Percentiles rank a stretch among this genome's conserved stretches.
Evolutionary conservation across 2,888 invertebrate species (phyloP).

Genomic region (Lasioglossum zephyrum): DNA sequence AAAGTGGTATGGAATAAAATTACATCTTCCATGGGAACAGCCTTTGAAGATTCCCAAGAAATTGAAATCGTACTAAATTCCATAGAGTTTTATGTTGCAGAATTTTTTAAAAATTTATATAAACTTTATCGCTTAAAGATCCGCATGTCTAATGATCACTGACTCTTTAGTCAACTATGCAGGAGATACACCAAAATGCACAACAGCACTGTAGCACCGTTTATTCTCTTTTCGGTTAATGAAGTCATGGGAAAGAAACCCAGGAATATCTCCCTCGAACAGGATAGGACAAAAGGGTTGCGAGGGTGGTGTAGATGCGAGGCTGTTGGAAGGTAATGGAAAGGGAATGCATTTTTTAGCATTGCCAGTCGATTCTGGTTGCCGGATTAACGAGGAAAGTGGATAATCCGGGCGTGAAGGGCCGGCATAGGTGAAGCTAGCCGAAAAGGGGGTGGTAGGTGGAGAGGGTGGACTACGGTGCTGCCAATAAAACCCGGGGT

Average conservation of each 20-base stretch:
- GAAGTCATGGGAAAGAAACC: not conserved
- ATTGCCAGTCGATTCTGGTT: constrained; percentile 47
- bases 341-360: constrained; percentile 68
- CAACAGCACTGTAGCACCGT: not conserved
- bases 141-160: too few species aligned
- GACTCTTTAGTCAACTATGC: too few species aligned
- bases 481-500: constrained; percentile 78
- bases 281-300: not conserved
- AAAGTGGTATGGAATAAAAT: too few species aligned
- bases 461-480: constrained; percentile 56
- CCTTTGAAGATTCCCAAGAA: too few species aligned
- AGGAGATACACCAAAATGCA: not conserved
- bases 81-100: too few species aligned
- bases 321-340: constrained; percentile 35
- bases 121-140: too few species aligned
- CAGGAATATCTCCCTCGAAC: not conserved
- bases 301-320: not conserved
- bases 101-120: too few species aligned
- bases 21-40: too few species aligned
- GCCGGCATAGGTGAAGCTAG: constrained; percentile 57
- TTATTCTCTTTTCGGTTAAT: constrained; percentile 1
- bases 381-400: constrained; percentile 77
- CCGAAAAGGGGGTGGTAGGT: constrained; percentile 26
- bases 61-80: too few species aligned
- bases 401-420: constrained; percentile 75